Evolutionary conservation across 2,113 vertebrate genomes (phyloP).

Genomic region (Gallinago undulata): DNA sequence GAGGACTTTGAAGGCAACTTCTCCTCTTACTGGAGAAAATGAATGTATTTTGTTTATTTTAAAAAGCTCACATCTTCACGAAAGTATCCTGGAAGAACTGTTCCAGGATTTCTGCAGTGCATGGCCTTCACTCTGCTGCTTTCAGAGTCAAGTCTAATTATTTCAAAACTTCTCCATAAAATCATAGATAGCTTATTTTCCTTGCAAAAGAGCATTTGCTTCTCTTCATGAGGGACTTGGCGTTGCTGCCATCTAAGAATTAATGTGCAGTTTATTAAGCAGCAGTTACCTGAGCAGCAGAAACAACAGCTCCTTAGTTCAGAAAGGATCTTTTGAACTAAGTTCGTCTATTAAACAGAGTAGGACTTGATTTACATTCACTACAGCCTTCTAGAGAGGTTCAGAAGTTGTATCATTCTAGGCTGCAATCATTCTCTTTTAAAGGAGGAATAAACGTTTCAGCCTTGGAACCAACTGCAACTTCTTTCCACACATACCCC

Average conservation of each 20-base stretch:
- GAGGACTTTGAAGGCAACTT: background rate
- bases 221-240: background rate
- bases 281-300: background rate
- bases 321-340: background rate
- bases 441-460: background rate
- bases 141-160: background rate
- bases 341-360: background rate
- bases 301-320: background rate
- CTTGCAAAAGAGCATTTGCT: background rate
- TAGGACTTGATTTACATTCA: background rate
- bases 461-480: fast-evolving
- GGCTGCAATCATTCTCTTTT: background rate
- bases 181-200: background rate
- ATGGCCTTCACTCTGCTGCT: fast-evolving
- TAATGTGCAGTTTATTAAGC: background rate
- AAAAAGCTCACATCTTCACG: background rate
- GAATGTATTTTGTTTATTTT: background rate
- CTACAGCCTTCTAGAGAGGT: background rate
- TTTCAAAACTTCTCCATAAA: background rate
- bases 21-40: background rate
- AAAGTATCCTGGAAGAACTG: background rate
- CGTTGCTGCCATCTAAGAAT: background rate
- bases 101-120: background rate
- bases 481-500: background rate
- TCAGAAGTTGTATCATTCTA: background rate